Base-by-base conservation (phyloP, 2,113 vertebrate genomes). In the Nibea albiflora region DNA sequence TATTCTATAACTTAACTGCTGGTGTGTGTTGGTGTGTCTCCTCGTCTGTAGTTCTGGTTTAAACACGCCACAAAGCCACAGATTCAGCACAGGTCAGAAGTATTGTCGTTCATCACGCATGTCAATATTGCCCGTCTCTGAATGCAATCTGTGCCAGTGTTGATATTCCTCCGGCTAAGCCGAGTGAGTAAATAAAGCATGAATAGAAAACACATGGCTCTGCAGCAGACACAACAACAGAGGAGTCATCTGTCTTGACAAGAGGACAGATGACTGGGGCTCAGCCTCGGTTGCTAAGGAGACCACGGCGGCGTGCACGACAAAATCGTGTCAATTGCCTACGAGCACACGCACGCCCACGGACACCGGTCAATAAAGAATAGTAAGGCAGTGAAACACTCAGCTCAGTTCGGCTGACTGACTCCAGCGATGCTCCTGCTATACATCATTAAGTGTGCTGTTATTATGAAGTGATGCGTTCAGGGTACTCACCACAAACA, bases 401-500 rank as follows among this genome's bases (percentile, higher is more conserved):
- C 10, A 24, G 24, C 10, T 1, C 22, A 26, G 31, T 26, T 11
- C 42, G 11, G 31, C 31, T 31, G 31, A 31, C 5, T 31, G 31
- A 5, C 5, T 5, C 31, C 31, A 31, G 1, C 3, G 35, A 15
- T 46, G 1, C 11, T 19, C 1, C 15, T 31, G 46, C 52, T 46
- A 5, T 28, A n/a, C 46, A 49, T 12, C 31, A 28, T 19, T 11
- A 20, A 3, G 11, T 44, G 60, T 28, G 4, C 17, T 61, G 17
- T 3, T 19, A 11, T 39, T n/a, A 26, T 35, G n/a, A 20, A 44
- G 1, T 1, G 0, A 24, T 22, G 31, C 35, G 20, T 17, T 17
- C 2, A 47, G 42, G 8, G 42, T 46, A 60, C 96, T 97, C 94
- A 99, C 98, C 98, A 93, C 98, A 99, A 78, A 96, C 97, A 61